These are phyloP conservation scores for Rhipidura dahli DNA, from an alignment of 2,113 vertebrate species.

Conservation along the genomic window DNA sequence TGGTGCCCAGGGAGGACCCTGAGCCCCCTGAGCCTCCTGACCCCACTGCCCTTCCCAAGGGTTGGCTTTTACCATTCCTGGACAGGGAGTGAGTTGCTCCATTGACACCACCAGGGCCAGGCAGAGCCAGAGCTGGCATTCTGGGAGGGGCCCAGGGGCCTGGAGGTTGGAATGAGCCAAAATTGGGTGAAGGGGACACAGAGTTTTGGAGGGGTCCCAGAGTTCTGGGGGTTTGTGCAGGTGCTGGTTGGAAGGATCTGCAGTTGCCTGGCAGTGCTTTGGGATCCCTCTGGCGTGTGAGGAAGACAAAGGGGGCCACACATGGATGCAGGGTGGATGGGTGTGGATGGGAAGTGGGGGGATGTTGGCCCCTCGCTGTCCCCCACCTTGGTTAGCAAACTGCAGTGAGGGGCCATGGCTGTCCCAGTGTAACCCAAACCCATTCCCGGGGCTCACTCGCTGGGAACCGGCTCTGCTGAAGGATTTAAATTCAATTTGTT, in stretches of 20 bases:
- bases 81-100: not conserved
- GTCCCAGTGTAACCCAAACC: not conserved
- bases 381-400: not conserved
- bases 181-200: too few relatives aligned
- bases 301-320: fast-evolving
- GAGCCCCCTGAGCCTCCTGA: fast-evolving
- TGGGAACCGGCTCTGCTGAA: not conserved
- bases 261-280: too few relatives aligned
- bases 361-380: fast-evolving
- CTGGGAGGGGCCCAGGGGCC: not conserved
- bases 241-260: fast-evolving
- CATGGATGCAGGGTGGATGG: fast-evolving
- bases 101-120: not conserved
- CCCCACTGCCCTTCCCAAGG: not conserved
- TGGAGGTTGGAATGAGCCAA: not conserved
- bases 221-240: not conserved
- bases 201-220: not conserved
- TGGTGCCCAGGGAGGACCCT: fast-evolving
- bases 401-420: not conserved
- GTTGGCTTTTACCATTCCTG: not conserved
- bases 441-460: not conserved
- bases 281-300: fast-evolving
- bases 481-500: slow-evolving; percentile 59
- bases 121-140: not conserved
- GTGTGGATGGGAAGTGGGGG: fast-evolving